phyloP scores from a whole-genome alignment of 2,797 vertebrate genomes.

The Acrossocheilus fasciatus region DNA sequence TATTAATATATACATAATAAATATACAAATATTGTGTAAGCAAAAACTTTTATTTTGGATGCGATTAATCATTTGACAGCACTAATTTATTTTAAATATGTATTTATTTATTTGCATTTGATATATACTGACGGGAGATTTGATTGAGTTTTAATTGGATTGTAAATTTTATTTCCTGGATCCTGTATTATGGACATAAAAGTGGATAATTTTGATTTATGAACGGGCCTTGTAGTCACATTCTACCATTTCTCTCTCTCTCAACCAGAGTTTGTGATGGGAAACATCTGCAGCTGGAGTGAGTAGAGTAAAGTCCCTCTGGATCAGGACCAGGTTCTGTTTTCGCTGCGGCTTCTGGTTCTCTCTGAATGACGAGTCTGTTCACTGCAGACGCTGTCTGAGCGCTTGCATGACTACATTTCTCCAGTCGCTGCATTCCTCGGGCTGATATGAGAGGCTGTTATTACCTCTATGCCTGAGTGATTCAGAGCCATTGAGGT shows the following conservation, averaged over 20 bases:
- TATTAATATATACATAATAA: no score
- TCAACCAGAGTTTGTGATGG: slow-evolving; percentile 68
- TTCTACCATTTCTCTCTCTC: background rate
- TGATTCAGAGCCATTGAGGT: slow-evolving; percentile 40
- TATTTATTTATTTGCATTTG: background rate
- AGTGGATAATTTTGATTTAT: background rate
- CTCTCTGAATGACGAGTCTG: slow-evolving; percentile 42
- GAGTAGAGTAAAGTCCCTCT: slow-evolving; percentile 45
- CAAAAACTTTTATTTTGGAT: no score
- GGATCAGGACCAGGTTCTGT: slow-evolving; percentile 59
- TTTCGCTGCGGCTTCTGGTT: slow-evolving; percentile 51
- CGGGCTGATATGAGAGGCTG: slow-evolving; percentile 13
- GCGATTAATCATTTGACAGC: no score
- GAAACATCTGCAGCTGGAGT: slow-evolving; percentile 71
- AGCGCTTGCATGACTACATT: slow-evolving; percentile 39
- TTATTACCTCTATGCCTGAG: slow-evolving; percentile 48
- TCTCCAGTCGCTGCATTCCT: slow-evolving; percentile 17
- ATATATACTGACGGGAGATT: background rate
- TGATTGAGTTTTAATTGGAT: background rate
- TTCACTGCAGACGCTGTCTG: slow-evolving; percentile 37
- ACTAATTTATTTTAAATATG: background rate
- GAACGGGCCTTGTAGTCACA: background rate
- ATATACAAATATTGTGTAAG: no score
- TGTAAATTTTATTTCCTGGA: background rate
- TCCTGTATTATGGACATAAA: slow-evolving; percentile 43